These are phyloP conservation scores for Philaethria dido DNA, from an alignment of 2,888 invertebrate genomes.

Conservation along the genomic window DNA sequence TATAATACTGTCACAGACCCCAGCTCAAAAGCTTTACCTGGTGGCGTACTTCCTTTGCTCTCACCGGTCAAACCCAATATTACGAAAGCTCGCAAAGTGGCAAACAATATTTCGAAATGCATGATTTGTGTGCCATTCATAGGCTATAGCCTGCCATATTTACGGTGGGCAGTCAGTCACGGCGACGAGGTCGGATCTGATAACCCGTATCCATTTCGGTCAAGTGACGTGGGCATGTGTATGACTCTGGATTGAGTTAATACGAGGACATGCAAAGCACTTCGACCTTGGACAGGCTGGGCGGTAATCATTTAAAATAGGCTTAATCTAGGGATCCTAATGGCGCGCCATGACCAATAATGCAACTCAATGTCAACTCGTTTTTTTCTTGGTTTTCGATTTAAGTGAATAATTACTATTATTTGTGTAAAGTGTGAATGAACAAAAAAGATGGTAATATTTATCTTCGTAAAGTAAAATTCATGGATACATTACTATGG, in stretches of 20 bases:
- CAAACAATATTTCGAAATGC: conserved; percentile 12
- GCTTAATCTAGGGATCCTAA: conserved; percentile 19
- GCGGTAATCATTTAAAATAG: conserved; percentile 34
- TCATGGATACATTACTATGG: too few relatives aligned
- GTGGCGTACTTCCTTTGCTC: too few relatives aligned
- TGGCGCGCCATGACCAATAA: conserved; percentile 11
- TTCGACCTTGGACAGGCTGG: conserved; percentile 30
- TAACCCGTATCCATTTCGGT: conserved; percentile 44
- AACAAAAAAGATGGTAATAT: too few relatives aligned
- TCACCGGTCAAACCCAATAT: too few relatives aligned
- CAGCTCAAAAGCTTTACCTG: too few relatives aligned
- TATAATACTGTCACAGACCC: too few relatives aligned
- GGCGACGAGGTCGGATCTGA: conserved; percentile 40
- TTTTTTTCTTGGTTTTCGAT: neutral
- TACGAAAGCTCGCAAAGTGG: too few relatives aligned
- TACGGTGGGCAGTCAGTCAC: conserved; percentile 41
- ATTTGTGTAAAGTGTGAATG: neutral
- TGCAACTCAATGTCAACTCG: conserved; percentile 8
- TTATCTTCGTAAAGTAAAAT: too few relatives aligned
- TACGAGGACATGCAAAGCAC: conserved; percentile 32
- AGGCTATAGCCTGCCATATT: conserved; percentile 28
- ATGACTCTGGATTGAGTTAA: conserved; percentile 33
- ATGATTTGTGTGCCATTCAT: conserved; percentile 11
- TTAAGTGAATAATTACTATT: neutral
- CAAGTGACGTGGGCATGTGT: conserved; percentile 47